Evolutionary conservation across 2,888 invertebrate genomes (phyloP), one percentile per base, ranked within the genome.

Genomic region (Heliconius charithonia): DNA sequence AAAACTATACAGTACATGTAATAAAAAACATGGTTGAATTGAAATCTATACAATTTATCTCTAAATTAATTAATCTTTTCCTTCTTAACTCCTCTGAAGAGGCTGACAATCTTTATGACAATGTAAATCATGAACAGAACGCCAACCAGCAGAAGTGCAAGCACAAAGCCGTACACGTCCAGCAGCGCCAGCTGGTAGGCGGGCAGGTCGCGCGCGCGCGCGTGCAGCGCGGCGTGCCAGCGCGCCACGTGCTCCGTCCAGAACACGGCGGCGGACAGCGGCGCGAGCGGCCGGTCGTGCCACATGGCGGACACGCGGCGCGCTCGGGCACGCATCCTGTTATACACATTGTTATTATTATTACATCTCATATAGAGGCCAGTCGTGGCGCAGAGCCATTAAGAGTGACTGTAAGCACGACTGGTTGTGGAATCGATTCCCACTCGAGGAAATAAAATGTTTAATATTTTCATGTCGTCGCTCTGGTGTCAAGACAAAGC

Each of bases 191-290:
- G 84, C 83, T 93, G 89, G 81, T 90, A 87, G 82, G 90, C 79
- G 2, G 88, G 87, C 9, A 94, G 85, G 77, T 94, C 88, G 74
- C 90, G 87, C 0, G 93, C 86, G 2, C 85, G 72, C 0, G 93
- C 89, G 82, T 92, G 88, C 0, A 94, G 86, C 1, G 88, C 89
- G 25, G 89, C 2, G 83, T 87, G 93, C 93, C 94, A 95, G 29
- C 94, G 87, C 59, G 96, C 87, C 37, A 96, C 93, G 79, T 96
- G 90, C 81, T 96, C 96, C 51, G 95, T 92, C 93, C 96, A 96
- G 91, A 95, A 96, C 1, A 96, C 89, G 0, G 96, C 96, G 0
- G 95, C 95, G 77, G 96, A 95, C 41, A 96, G 81, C 0, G 96
- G 96, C 12, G 93, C 87, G 22, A 90, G 89, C 76, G 92, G 92